Evolutionary conservation across 2,888 invertebrate species (phyloP), one percentile per base, ranked within the genome.

Genomic region (Pterostichus niger): DNA sequence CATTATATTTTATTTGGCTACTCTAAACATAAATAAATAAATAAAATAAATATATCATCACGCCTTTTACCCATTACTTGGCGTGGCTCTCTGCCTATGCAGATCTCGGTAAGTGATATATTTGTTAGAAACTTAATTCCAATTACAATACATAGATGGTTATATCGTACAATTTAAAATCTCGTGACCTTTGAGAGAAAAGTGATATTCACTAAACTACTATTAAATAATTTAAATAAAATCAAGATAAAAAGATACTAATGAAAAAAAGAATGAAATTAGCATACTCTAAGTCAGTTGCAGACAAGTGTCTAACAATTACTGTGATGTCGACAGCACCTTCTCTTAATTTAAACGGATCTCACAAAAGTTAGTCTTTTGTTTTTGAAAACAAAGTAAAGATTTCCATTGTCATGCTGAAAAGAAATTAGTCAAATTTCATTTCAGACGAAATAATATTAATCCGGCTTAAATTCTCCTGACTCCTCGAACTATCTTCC

Each of bases 341-440:
- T 71, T 40, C 61, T 61, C 68, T 71, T 71, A 40, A 71, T 71
- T 71, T 71, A 44, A 68, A 13, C 44, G 11, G 33, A 33, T 13
- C 40, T 33, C 64, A 64, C 64, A 64, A 11, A 71, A 71, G 68
- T 71, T 44, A 44, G 68, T 71, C 68, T 71, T 71, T 71, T 71
- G 68, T 71, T 71, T 71, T 44, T 24, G 68, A 44, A 71, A 71
- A 71, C 68, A 71, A 71, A 71, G 68, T 71, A 44, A 40, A 71
- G 68, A 71, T 71, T 71, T 71, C 44, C 46, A 71, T 71, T 71
- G 68, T 71, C 24, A 40, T 71, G 13, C 46, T 44, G 40, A 46
- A 64, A 71, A 71, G 68, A 71, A 71, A 71, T 71, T 71, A 71
- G 68, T 71, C 68, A 71, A 71, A 71, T 71, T 71, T 71, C 68